Percentiles rank a stretch among this genome's conserved stretches.
phyloP scores from a whole-genome alignment of 2,797 vertebrate species.

The Sylvilagus floridanus region DNA sequence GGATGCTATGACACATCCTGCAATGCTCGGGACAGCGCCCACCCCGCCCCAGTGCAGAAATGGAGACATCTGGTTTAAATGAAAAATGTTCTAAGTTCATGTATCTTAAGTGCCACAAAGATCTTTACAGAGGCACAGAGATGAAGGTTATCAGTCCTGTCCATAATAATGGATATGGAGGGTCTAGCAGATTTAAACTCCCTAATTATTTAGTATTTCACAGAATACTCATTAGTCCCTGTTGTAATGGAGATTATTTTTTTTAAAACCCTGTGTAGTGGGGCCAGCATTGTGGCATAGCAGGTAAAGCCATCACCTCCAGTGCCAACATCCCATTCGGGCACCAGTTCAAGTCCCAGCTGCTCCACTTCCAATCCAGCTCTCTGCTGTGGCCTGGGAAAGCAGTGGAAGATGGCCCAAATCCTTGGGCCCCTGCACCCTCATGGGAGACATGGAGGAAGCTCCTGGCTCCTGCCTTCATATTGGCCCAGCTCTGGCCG shows the following conservation, averaged over 20 bases:
- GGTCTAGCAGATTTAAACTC: not conserved
- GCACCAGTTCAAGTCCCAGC: no score
- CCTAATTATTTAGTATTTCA: not conserved
- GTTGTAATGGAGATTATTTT: slow-evolving; percentile 6
- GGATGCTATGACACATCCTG: not conserved
- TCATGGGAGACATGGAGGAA: no score
- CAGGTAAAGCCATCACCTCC: no score
- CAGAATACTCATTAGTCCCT: slow-evolving; percentile 14
- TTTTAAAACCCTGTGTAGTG: not conserved
- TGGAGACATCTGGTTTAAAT: not conserved
- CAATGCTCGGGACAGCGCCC: not conserved
- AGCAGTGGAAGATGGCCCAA: no score
- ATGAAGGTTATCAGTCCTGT: not conserved
- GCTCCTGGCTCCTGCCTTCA: no score
- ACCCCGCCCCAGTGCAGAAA: no score
- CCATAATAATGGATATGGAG: not conserved
- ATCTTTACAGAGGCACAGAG: not conserved
- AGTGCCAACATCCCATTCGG: no score
- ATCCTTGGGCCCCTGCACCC: no score
- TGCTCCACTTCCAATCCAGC: no score
- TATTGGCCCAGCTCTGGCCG: no score
- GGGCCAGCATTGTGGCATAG: no score
- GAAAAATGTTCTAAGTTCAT: not conserved
- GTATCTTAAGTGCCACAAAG: not conserved
- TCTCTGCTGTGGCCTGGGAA: no score